Evolutionary conservation across 2,113 vertebrate genomes (phyloP), one percentile per base, ranked within the genome.

Genomic region (Lycaon pictus): DNA sequence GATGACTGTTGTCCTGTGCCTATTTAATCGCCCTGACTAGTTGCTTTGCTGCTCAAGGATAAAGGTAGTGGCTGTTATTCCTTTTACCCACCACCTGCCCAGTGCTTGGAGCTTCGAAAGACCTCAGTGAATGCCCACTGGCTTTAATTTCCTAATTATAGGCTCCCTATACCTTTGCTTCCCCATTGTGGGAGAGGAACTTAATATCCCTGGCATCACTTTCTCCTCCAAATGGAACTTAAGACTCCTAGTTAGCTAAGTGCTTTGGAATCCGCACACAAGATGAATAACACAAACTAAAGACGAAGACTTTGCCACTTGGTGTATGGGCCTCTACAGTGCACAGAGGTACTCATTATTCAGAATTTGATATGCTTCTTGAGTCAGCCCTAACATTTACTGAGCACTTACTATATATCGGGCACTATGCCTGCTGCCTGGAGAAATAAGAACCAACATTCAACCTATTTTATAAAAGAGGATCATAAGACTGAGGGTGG

Each of bases 71-170:
- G 32, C 35, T 88, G 35, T n/a, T 56, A 7, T 2, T 53, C 82
- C 83, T 55, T 76, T 48, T 55, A 55, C 56, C 85, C 43, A 56
- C 71, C 77, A 37, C 81, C 93, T 65, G 6, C 35, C 86, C 4
- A 0, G 67, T 2, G n/a, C 51, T 7, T 6, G 71, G 92, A 88
- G 94, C 82, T 15, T 81, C 53, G 51, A 55, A 63, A 95, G 80
- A 67, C 43, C n/a, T 87, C 80, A 27, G 27, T 86, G 86, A 95
- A 56, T 22, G 67, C 86, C 82, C 77, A 22, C 94, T 62, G 82
- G 55, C 71, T 97, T 93, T 82, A 89, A 82, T 77, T 95, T 79
- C 77, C n/a, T 88, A 62, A 84, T 81, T 62, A 65, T 0, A 90
- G 94, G 63, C 93, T 96, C 58, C 23, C 32, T 67, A 4, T n/a